Conservation (phyloP, 2,888 invertebrate genomes). For the Pseudoips prasinana region DNA sequence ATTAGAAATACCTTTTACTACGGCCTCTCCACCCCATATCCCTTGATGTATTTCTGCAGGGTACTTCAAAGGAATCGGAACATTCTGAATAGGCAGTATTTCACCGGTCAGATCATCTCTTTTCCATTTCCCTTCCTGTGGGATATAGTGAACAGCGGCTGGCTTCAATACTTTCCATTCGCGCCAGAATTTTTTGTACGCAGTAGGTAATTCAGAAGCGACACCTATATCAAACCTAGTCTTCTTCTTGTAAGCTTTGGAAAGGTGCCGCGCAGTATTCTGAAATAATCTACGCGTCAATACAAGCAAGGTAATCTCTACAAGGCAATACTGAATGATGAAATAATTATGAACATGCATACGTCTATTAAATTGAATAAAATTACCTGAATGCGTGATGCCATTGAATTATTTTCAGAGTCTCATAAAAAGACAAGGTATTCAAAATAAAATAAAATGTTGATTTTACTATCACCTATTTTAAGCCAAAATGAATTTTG, state of each 20-base stretch:
- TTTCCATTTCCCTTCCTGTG: constrained; percentile 87
- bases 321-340: constrained; percentile 38
- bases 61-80: constrained; percentile 88
- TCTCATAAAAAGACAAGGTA: constrained; percentile 37
- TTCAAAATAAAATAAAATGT: constrained; percentile 17
- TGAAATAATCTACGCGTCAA: constrained; percentile 41
- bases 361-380: not conserved
- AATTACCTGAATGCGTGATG: constrained; percentile 66
- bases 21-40: constrained; percentile 98
- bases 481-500: constrained; percentile 5
- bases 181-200: constrained; percentile 92
- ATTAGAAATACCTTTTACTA: constrained; percentile 88
- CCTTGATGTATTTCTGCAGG: constrained; percentile 92
- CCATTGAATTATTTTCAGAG: constrained; percentile 63
- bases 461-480: too few species aligned
- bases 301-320: constrained; percentile 39
- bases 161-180: constrained; percentile 89
- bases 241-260: constrained; percentile 75
- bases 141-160: constrained; percentile 86
- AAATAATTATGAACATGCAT: constrained; percentile 23
- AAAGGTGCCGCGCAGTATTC: constrained; percentile 71
- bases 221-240: constrained; percentile 84
- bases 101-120: constrained; percentile 87
- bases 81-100: constrained; percentile 88
- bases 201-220: constrained; percentile 87